Conservation (phyloP, 2,888 invertebrate species). For the Reticulitermes lucifugus region DNA sequence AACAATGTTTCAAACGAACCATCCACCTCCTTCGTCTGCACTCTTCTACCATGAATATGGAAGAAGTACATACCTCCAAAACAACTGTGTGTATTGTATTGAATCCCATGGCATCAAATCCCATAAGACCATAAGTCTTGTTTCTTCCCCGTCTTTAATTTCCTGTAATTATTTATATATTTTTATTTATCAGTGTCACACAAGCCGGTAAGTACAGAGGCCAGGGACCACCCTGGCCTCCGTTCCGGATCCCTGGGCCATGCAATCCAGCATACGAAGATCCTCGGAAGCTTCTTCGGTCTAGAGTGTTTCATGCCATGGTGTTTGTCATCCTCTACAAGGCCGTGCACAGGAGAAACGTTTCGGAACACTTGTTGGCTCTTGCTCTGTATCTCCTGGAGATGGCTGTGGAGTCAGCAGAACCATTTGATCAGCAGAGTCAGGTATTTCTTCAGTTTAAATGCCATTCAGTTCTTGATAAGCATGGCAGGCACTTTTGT, state of each 20-base stretch:
- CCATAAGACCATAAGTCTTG: too few species aligned
- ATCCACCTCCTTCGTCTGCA: too few species aligned
- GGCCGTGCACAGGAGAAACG: constrained; percentile 77
- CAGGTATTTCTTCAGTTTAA: constrained; percentile 51
- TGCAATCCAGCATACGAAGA: constrained; percentile 75
- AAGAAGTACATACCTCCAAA: too few species aligned
- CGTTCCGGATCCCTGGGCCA: constrained; percentile 78
- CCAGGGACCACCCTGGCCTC: constrained; percentile 80
- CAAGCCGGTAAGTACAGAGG: constrained; percentile 70
- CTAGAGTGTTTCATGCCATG: constrained; percentile 76
- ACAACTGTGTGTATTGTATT: too few species aligned
- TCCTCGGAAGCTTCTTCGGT: constrained; percentile 72
- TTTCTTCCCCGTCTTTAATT: too few species aligned
- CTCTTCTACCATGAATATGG: too few species aligned
- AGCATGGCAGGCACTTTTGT: too few species aligned
- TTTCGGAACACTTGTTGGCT: constrained; percentile 91
- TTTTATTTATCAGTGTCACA: constrained; percentile 65
- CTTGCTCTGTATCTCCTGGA: constrained; percentile 88
- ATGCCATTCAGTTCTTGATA: too few species aligned
- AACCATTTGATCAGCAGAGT: constrained; percentile 56
- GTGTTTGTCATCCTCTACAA: constrained; percentile 87
- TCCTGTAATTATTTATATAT: background rate
- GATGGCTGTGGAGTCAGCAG: constrained; percentile 74
- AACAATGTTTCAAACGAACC: too few species aligned
- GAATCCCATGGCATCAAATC: too few species aligned